phyloP scores from a whole-genome alignment of 2,797 vertebrate genomes.

The Halcyon badia region DNA sequence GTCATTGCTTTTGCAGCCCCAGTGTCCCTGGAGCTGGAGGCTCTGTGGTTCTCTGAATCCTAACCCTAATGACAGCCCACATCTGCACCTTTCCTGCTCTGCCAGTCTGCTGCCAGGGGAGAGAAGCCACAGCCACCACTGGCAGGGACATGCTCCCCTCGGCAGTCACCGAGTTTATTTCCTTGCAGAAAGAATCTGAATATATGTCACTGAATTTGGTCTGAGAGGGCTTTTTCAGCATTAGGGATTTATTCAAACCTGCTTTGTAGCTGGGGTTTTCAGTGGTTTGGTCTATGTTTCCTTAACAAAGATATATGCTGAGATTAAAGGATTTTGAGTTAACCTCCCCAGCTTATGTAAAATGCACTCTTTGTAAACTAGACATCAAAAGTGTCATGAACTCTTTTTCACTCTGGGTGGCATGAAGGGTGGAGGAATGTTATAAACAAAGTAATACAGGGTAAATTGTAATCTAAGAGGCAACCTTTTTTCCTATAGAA shows the following conservation, averaged over 20 bases:
- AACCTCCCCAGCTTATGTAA: slow-evolving; percentile 43
- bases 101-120: neutral
- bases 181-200: neutral
- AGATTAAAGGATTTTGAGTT: slow-evolving; percentile 65
- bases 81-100: neutral
- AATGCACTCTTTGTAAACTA: slow-evolving; percentile 63
- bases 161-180: rapidly evolving
- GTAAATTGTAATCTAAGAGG: slow-evolving; percentile 35
- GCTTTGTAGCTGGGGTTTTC: slow-evolving; percentile 17
- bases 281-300: slow-evolving; percentile 24
- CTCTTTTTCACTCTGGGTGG: slow-evolving; percentile 65
- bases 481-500: slow-evolving; percentile 5
- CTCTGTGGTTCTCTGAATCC: too few species aligned
- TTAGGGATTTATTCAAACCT: slow-evolving; percentile 29
- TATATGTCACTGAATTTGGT: neutral
- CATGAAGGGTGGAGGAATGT: neutral
- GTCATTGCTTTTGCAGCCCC: too few species aligned
- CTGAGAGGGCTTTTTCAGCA: neutral
- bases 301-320: slow-evolving; percentile 52
- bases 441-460: slow-evolving; percentile 43
- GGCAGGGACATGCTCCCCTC: neutral
- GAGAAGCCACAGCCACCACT: neutral
- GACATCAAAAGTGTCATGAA: slow-evolving; percentile 66
- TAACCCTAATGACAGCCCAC: too few species aligned
- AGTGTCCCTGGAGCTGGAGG: too few species aligned